Evolutionary conservation across 2,113 vertebrate species (phyloP), one percentile per base, ranked within the genome.

Genomic region (Aegithalos caudatus): DNA sequence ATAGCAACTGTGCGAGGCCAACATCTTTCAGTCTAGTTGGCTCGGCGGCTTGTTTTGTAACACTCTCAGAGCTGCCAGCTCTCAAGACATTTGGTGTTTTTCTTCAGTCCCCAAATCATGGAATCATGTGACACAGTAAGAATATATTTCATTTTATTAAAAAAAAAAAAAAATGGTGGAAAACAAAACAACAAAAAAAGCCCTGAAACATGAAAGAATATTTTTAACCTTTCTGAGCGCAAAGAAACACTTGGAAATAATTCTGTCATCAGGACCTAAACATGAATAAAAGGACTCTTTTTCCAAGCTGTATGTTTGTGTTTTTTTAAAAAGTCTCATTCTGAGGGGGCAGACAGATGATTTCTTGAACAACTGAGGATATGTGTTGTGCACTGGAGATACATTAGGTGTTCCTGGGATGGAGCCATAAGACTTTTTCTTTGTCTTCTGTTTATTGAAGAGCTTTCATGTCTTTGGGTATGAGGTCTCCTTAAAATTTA

Each of bases 61-160:
- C 95, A 94, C 92, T 69, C 80, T 90, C 37, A 29, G 76, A 84
- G 92, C 95, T 96, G 95, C 95, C 96, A 97, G 92, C 95, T 86
- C 95, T 93, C 90, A 96, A 96, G 95, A 96, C 96, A 96, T 97
- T 94, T 97, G 95, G 96, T 97, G 96, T 97, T 97, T 97, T 96
- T 96, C 95, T 96, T 96, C 83, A 90, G 62, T 97, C 80, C 67
- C 25, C 76, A 71, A 90, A 96, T 92, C 92, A 81, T 88, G 65
- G 65, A 90, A 83, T 86, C 65, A 83, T 5, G 2, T 96, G 88
- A 81, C 3, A 2, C 47, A 74, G 88, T 86, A 95, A 92, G 93
- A 94, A 86, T 93, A 53, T 95, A 31, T 86, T 95, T 88, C 67
- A 37, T 88, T 94, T 94, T 73, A 73, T 79, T 88, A 4, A 64